Percentiles rank a stretch among this genome's conserved stretches.
These are phyloP conservation scores for Caranx ignobilis DNA, from an alignment of 2,113 vertebrate genomes.

Conservation along the genomic window DNA sequence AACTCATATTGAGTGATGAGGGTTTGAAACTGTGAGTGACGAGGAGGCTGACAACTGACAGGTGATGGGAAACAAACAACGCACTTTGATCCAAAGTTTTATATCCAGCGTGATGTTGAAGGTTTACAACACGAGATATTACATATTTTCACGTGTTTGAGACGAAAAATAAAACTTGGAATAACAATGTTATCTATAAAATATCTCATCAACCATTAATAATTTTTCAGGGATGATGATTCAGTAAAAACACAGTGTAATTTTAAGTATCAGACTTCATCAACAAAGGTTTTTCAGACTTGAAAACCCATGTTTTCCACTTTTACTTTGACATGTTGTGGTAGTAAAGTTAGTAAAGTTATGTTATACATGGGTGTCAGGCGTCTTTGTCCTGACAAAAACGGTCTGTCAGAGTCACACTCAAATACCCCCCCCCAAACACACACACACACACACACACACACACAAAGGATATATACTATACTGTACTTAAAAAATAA, in stretches of 20 bases:
- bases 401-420: too few relatives aligned
- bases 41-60: not conserved
- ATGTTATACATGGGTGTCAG: too few relatives aligned
- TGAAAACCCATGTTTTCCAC: not conserved
- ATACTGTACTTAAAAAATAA: too few relatives aligned
- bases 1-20: conserved; percentile 54
- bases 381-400: too few relatives aligned
- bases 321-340: not conserved
- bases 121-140: not conserved
- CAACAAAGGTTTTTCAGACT: not conserved
- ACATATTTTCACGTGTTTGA: not conserved
- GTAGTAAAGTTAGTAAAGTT: too few relatives aligned
- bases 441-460: too few relatives aligned
- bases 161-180: not conserved
- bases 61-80: not conserved
- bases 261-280: not conserved
- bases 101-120: not conserved
- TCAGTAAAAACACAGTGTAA: not conserved
- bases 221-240: not conserved
- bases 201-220: not conserved
- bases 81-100: conserved; percentile 34
- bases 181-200: not conserved
- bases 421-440: too few relatives aligned
- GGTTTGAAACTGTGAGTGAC: not conserved
- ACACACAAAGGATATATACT: too few relatives aligned